Percentiles rank a stretch among this genome's conserved stretches.
Evolutionary conservation across 2,888 invertebrate genomes (phyloP).

Genomic region (Eupithecia dodoneata): DNA sequence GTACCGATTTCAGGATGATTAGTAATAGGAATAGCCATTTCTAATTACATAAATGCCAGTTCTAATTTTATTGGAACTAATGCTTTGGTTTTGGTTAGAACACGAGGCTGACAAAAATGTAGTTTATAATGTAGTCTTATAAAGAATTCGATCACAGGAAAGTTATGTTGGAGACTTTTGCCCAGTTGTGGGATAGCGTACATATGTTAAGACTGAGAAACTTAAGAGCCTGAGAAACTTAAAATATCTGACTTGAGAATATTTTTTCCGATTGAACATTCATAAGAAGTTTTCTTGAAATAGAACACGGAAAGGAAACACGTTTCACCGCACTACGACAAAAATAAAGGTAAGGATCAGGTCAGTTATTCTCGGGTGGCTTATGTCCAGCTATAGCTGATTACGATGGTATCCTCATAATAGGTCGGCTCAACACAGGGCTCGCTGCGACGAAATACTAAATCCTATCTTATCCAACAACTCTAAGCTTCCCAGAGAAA

Average conservation of each 20-base stretch:
- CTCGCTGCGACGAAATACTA: not conserved
- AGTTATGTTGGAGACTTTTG: not conserved
- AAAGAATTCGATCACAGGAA: not conserved
- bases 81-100: not conserved
- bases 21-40: not conserved
- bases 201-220: not conserved
- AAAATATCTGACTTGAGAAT: too few species aligned
- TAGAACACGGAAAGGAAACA: not conserved
- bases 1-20: not conserved
- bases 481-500: constrained; percentile 14
- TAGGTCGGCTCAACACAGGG: not conserved
- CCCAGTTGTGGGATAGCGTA: not conserved
- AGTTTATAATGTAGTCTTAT: not conserved
- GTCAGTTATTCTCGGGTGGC: not conserved
- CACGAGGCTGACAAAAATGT: not conserved
- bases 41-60: not conserved
- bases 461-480: not conserved
- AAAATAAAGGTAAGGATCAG: not conserved
- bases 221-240: not conserved
- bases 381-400: constrained; percentile 3
- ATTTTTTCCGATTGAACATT: not conserved
- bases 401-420: constrained; percentile 8
- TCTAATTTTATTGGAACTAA: not conserved
- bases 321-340: not conserved
- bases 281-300: not conserved